Evolutionary conservation across 2,113 vertebrate species (phyloP).

Genomic region (Menura novaehollandiae): DNA sequence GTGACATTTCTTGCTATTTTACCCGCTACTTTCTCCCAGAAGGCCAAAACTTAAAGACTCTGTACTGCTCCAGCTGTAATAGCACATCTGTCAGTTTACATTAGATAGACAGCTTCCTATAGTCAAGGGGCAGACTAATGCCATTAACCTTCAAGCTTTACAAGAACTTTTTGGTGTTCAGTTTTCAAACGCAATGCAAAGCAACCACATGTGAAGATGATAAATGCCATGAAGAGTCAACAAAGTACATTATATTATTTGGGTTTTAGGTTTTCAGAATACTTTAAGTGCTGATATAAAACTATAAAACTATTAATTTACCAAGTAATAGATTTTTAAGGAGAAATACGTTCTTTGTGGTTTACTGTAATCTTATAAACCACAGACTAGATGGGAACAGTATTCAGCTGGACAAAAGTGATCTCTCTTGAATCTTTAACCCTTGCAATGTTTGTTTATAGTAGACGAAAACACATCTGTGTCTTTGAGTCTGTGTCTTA

Average conservation of each 20-base stretch:
- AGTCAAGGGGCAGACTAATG: slow-evolving; percentile 43
- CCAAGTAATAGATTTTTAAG: neutral
- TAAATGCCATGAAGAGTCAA: neutral
- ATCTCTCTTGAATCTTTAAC: neutral
- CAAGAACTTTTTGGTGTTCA: neutral
- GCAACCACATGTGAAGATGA: neutral
- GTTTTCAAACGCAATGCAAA: slow-evolving; percentile 22
- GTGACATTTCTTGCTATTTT: slow-evolving; percentile 37
- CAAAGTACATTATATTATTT: neutral
- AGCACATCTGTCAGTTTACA: slow-evolving; percentile 58
- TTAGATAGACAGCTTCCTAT: slow-evolving; percentile 65
- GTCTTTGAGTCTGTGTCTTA: neutral
- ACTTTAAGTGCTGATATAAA: neutral
- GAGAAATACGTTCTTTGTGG: neutral
- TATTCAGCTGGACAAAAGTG: neutral
- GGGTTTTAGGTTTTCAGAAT: neutral
- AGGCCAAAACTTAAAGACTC: slow-evolving; percentile 13
- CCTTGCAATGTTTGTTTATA: neutral
- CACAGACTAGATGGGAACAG: neutral
- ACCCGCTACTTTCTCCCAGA: slow-evolving; percentile 21
- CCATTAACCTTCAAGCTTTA: slow-evolving; percentile 63
- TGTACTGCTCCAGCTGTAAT: slow-evolving; percentile 55
- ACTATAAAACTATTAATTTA: neutral
- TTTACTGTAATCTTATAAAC: neutral
- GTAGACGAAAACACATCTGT: neutral